phyloP scores from a whole-genome alignment of 1,140 invertebrate species.

The Glossosoma conforme region DNA sequence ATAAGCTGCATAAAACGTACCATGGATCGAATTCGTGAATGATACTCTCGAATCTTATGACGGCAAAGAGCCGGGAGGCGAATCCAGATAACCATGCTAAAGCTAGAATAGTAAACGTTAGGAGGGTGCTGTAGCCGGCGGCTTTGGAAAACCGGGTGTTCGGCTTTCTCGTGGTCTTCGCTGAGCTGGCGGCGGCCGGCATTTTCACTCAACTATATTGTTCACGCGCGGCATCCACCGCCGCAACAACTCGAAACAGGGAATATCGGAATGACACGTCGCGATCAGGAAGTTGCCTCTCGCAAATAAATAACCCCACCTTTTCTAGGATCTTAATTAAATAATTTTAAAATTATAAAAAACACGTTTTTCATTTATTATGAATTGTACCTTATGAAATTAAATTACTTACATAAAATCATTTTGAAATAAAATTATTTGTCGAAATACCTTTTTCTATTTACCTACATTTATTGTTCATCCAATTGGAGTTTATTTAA shows the following conservation, averaged over 20 bases:
- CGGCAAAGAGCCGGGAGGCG: conserved; percentile 94
- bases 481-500: no score
- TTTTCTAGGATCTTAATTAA: no score
- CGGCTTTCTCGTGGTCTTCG: conserved; percentile 25
- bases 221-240: conserved; percentile 15
- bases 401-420: no score
- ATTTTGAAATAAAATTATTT: no score
- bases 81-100: conserved; percentile 97
- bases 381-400: no score
- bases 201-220: conserved; percentile 14
- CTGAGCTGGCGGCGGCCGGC: conserved; percentile 10
- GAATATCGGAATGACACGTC: conserved; percentile 19
- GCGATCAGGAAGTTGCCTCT: conserved; percentile 17
- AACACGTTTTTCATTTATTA: no score
- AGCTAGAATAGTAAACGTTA: conserved; percentile 85
- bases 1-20: no score
- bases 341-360: no score
- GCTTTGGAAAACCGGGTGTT: conserved; percentile 14
- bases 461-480: no score
- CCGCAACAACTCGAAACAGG: conserved; percentile 16
- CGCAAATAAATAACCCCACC: no score
- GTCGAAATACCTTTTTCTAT: no score
- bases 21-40: conserved; percentile 99
- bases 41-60: conserved; percentile 99
- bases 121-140: conserved; percentile 60